These are phyloP conservation scores for Gymnogyps californianus DNA, from an alignment of 2,113 vertebrate genomes.

Conservation along the genomic window DNA sequence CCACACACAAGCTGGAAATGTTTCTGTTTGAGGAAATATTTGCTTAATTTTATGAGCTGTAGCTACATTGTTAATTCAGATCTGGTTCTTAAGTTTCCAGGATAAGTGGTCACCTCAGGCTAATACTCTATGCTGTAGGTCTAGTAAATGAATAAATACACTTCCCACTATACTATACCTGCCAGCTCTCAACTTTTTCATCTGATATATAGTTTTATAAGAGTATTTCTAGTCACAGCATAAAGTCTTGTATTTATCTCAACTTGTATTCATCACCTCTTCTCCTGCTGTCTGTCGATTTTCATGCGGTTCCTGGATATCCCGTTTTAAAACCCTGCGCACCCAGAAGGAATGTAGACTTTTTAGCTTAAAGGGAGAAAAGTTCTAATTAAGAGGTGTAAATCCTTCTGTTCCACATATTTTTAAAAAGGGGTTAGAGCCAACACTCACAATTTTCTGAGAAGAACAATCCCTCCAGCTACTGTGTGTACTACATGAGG, in stretches of 20 bases:
- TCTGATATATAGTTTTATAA: background rate
- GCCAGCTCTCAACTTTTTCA: conserved; percentile 18
- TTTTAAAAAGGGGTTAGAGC: conserved; percentile 21
- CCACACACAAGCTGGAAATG: background rate
- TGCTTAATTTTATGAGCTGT: conserved; percentile 63
- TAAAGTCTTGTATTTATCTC: background rate
- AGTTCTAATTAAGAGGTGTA: conserved; percentile 64
- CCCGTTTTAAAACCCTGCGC: background rate
- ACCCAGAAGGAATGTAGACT: conserved; percentile 5
- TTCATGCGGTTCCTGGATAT: background rate
- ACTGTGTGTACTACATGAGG: conserved; percentile 22
- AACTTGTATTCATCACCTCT: background rate
- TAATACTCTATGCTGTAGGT: conserved; percentile 60
- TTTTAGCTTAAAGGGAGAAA: conserved; percentile 14
- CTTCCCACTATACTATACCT: background rate
- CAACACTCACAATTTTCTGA: conserved; percentile 49
- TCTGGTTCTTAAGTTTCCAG: conserved; percentile 41
- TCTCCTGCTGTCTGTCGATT: background rate
- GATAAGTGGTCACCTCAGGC: conserved; percentile 36
- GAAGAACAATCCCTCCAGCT: conserved; percentile 41
- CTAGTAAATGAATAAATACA: conserved; percentile 35
- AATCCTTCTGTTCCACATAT: conserved; percentile 56
- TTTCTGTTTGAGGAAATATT: conserved; percentile 43
- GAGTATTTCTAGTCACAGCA: background rate
- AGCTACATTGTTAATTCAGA: conserved; percentile 58